Base-by-base conservation (phyloP, 2,797 vertebrate genomes). In the Sebastes hubbsi region DNA sequence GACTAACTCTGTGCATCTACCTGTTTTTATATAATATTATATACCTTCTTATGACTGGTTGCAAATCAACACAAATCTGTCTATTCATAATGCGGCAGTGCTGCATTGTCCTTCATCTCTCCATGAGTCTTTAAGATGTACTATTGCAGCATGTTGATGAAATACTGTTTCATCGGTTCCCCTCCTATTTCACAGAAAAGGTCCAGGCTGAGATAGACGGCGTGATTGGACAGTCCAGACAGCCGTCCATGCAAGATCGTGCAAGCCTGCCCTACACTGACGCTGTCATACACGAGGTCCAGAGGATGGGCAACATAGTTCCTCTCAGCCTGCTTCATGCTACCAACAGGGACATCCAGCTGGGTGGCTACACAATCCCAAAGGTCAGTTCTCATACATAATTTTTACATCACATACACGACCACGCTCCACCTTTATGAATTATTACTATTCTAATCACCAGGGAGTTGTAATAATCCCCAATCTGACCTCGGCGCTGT, bases 401-500 rank as follows among this genome's bases (percentile, higher is more conserved):
- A 2, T 52, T 70, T 56, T 4, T 7, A 60, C 16, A 2, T 52
- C 29, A 61, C 2, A 24, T 11, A 60, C 8, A 24, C 8, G 8
- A 20, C 49, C 8, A n/a, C 0, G 5, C 12, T 32, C 2, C 2
- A 2, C 60, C 8, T 27, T 18, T 12, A 12, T 62, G 1, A 46
- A 52, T 34, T 32, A 1, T 72, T 64, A 13, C 4, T 0, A n/a
- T 74, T 78, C 14, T 7, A 20, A 76, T 75, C 27, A 52, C 1
- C 79, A 97, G 97, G 97, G 96, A 1, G 89, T 95, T 1, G 0
- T 11, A 14, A 0, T 91, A 3, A 56, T 91, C 61, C 84, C 86
- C 29, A 92, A 90, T 78, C 72, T 97, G 88, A 89, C 90, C 0
- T 97, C 96, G 0, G 87, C 96, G 81, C 72, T 97, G 80, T 94